These are phyloP conservation scores for Macrotis lagotis DNA, from an alignment of 2,113 vertebrate genomes.

Conservation along the genomic window DNA sequence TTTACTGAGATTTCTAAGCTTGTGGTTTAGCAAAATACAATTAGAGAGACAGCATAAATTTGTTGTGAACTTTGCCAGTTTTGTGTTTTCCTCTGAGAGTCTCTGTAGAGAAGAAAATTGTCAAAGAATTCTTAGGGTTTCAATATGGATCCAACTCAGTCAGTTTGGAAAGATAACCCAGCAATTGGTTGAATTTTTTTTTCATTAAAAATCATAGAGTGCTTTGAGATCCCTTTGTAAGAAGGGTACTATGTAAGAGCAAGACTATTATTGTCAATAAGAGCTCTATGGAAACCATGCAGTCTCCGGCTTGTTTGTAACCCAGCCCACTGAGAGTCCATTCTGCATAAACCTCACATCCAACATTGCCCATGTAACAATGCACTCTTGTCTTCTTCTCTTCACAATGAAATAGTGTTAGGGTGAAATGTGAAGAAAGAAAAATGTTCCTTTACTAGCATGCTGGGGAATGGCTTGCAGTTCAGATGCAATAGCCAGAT, in stretches of 20 bases:
- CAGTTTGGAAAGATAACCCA: not conserved
- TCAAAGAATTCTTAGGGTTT: not conserved
- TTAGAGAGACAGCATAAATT: not conserved
- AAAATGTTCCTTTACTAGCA: not conserved
- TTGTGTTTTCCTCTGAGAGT: not conserved
- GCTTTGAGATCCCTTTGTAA: not conserved
- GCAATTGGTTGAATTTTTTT: not conserved
- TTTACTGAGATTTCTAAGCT: not conserved
- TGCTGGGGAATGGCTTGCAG: not conserved
- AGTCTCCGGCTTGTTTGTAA: not conserved
- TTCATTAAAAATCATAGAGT: not conserved
- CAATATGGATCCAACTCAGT: not conserved
- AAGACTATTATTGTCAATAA: not conserved
- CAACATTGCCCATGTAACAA: constrained; percentile 13
- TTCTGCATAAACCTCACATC: not conserved
- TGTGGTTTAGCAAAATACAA: not conserved
- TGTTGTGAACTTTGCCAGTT: not conserved
- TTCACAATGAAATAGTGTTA: not conserved
- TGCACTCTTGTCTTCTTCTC: constrained; percentile 6
- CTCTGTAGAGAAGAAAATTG: not conserved
- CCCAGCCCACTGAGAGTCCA: not conserved
- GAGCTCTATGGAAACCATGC: not conserved
- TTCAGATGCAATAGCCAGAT: not conserved
- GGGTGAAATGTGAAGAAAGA: not conserved
- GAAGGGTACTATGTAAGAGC: not conserved